A percentile compares a stretch with the other conserved stretches of the same genome.
These are phyloP conservation scores for Drosophila helvetica DNA, from an alignment of 2,888 invertebrate species.

Conservation along the genomic window DNA sequence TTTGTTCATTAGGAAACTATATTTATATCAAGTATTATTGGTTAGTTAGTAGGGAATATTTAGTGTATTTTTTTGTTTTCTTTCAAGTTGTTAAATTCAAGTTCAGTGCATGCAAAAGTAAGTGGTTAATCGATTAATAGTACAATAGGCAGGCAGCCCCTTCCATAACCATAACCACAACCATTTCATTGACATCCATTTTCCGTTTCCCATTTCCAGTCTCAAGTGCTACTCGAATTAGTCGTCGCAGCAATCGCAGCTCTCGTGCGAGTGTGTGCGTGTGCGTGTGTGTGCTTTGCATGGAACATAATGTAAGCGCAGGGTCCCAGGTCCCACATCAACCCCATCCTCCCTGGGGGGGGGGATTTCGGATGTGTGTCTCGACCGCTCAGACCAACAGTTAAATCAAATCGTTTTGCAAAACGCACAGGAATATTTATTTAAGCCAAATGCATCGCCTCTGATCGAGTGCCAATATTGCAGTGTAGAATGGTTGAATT, in stretches of 20 bases:
- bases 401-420: conserved; percentile 59
- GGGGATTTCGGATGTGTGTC: too few species aligned
- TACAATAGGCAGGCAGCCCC: conserved; percentile 6
- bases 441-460: conserved; percentile 45
- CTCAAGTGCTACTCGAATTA: conserved; percentile 42
- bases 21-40: conserved; percentile 35
- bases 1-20: conserved; percentile 3
- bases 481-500: conserved; percentile 42
- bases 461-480: conserved; percentile 46
- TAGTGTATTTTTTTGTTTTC: not conserved
- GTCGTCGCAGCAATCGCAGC: conserved; percentile 34
- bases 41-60: conserved; percentile 10
- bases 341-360: conserved; percentile 2
- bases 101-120: conserved; percentile 4
- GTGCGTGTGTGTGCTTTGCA: conserved; percentile 74
- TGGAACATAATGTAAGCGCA: conserved; percentile 25
- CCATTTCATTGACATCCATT: conserved; percentile 1
- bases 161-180: conserved; percentile 37
- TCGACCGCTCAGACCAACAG: conserved; percentile 27
- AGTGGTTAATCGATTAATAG: conserved; percentile 15
- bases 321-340: conserved; percentile 9
- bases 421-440: conserved; percentile 67
- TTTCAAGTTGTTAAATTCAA: conserved; percentile 7
- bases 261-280: conserved; percentile 66
- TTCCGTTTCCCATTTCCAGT: conserved; percentile 20